These are phyloP conservation scores for Phylloscopus trochilus DNA, from an alignment of 2,113 vertebrate species.

Conservation along the genomic window DNA sequence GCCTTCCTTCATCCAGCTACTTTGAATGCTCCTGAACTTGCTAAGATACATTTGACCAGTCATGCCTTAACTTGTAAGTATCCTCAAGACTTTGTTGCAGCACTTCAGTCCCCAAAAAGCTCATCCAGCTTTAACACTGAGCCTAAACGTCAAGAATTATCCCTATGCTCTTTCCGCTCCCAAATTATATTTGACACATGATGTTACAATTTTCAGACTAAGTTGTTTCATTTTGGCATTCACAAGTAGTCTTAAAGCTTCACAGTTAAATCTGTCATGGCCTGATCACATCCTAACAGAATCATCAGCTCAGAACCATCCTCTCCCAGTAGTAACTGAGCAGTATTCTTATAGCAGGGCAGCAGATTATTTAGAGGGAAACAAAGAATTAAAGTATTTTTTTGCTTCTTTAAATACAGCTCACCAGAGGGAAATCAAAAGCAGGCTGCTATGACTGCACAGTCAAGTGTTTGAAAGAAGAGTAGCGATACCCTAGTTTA, in stretches of 20 bases:
- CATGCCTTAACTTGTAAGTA: not conserved
- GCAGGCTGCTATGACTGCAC: not conserved
- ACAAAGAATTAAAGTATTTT: not conserved
- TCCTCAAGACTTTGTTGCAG: not conserved
- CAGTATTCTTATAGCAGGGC: not conserved
- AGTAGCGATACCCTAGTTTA: not conserved
- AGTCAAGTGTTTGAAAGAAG: not conserved
- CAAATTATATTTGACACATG: not conserved
- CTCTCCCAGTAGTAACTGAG: not conserved
- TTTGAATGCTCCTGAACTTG: not conserved
- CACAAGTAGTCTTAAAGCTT: not conserved
- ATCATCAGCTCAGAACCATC: not conserved
- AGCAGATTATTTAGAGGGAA: not conserved
- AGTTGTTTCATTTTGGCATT: not conserved
- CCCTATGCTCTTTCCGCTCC: not conserved
- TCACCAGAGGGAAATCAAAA: not conserved
- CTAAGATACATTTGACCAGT: not conserved
- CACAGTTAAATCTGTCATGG: not conserved
- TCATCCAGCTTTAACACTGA: not conserved
- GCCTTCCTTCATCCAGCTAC: not conserved
- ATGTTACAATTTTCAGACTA: not conserved
- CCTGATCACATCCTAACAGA: not conserved
- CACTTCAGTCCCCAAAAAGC: not conserved
- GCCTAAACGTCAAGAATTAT: not conserved
- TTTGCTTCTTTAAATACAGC: not conserved